These are phyloP conservation scores for Leptinotarsa peninsularis DNA, from an alignment of 2,888 invertebrate species.

Conservation along the genomic window DNA sequence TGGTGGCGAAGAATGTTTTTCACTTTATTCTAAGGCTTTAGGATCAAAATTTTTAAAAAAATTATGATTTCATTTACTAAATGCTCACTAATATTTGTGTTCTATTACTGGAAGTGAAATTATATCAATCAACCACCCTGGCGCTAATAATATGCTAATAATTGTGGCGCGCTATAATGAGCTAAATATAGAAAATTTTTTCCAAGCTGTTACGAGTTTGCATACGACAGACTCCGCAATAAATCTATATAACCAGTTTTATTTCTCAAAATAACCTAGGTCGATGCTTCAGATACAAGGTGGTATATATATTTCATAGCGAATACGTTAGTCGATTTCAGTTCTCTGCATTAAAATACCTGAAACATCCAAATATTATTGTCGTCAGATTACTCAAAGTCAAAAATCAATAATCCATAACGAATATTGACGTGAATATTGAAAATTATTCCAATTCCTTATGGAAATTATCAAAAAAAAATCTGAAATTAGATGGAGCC, in stretches of 20 bases:
- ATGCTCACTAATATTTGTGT: background rate
- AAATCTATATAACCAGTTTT: conserved; percentile 51
- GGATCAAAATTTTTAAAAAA: background rate
- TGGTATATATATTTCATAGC: background rate
- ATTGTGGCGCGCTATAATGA: conserved; percentile 49
- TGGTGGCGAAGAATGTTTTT: background rate
- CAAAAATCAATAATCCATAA: no score
- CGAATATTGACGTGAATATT: no score
- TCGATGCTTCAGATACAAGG: conserved; percentile 15
- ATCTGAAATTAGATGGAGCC: no score
- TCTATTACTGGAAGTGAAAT: background rate
- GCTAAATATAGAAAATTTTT: conserved; percentile 50
- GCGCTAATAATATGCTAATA: conserved; percentile 53
- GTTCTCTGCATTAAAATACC: no score
- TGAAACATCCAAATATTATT: no score
- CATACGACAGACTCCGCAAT: conserved; percentile 37
- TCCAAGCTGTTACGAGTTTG: conserved; percentile 42
- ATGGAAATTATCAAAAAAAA: no score
- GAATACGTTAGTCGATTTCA: background rate
- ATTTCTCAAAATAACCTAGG: conserved; percentile 51
- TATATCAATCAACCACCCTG: conserved; percentile 16
- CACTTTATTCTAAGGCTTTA: background rate
- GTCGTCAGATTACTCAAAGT: no score
- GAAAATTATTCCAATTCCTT: no score
- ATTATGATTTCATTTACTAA: background rate